Conservation (phyloP, 2,113 vertebrate genomes). For the Pelecanoides urinatrix region DNA sequence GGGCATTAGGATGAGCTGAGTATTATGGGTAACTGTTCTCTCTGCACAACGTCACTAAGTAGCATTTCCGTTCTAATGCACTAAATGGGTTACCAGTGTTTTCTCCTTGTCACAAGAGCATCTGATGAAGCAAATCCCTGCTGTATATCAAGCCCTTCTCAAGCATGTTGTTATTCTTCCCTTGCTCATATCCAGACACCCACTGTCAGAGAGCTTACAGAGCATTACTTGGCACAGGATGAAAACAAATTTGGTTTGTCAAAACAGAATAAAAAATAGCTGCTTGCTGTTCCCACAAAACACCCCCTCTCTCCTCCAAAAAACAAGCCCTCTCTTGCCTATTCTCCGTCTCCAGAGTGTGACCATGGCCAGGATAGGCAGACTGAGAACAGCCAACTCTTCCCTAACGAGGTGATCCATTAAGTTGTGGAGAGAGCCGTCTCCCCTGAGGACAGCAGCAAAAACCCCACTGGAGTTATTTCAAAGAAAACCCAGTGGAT, state of each 20-base stretch:
- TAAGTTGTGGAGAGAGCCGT: neutral
- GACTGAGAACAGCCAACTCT: neutral
- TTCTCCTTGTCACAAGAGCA: neutral
- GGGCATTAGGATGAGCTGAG: neutral
- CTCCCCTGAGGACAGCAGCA: neutral
- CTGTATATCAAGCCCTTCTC: neutral
- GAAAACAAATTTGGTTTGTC: neutral
- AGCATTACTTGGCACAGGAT: neutral
- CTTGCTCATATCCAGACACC: neutral
- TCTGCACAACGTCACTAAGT: neutral
- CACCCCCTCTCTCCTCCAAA: neutral
- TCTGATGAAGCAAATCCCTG: neutral
- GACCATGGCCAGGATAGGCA: neutral
- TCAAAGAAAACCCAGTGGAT: neutral
- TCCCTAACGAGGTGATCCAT: neutral
- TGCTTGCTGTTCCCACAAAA: conserved; percentile 3
- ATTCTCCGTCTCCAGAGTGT: neutral
- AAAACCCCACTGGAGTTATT: neutral
- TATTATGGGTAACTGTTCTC: accelerated
- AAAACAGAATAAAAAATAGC: conserved; percentile 2
- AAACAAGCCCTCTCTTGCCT: neutral
- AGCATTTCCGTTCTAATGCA: neutral
- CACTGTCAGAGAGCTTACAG: neutral
- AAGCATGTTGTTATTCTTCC: neutral
- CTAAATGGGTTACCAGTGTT: neutral